Evolutionary conservation across 2,113 vertebrate species (phyloP), one percentile per base, ranked within the genome.

Genomic region (Mobula birostris): DNA sequence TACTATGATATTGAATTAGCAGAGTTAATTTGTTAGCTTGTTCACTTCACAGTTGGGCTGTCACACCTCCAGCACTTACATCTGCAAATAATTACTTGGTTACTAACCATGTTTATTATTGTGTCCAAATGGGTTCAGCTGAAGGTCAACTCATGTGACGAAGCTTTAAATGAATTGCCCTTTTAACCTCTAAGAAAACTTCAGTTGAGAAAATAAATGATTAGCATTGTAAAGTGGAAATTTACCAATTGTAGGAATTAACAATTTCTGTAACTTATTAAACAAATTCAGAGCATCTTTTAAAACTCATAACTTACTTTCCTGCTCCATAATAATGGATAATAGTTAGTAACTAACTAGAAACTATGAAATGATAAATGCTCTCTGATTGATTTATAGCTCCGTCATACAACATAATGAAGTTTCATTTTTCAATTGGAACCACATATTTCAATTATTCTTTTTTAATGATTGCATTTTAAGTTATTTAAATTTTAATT

Each of bases 1-100:
- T 93, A 93, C 91, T 93, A 93, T 74, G 48, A 93, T 93, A 93
- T 74, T 93, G 70, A 93, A 74, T 72, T 40, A 74, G 91, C 68
- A 6, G 91, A 48, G 70, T 93, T 76, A 74, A 93, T 76, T 93
- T 74, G 70, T 93, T 93, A 93, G 74, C 91, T 74, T 74, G 91
- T 56, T 93, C 66, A 74, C 70, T 76, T 74, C 91, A 93, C 91
- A 93, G 70, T 74, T 7, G 72, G 32, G 91, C 68, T 93, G 91
- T 93, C 91, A 93, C 91, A 74, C 68, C 68, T 93, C 91, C 91
- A 72, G 68, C 48, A 56, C 36, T 74, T 74, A 93, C 91, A 93
- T 93, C 91, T 76, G 68, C 91, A 93, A 76, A 93, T 93, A 93
- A 93, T 93, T 93, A 93, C 91, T 93, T 93, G 91, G 91, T 93